Conservation (phyloP, 2,797 vertebrate species). For the Malacoraja senta region DNA sequence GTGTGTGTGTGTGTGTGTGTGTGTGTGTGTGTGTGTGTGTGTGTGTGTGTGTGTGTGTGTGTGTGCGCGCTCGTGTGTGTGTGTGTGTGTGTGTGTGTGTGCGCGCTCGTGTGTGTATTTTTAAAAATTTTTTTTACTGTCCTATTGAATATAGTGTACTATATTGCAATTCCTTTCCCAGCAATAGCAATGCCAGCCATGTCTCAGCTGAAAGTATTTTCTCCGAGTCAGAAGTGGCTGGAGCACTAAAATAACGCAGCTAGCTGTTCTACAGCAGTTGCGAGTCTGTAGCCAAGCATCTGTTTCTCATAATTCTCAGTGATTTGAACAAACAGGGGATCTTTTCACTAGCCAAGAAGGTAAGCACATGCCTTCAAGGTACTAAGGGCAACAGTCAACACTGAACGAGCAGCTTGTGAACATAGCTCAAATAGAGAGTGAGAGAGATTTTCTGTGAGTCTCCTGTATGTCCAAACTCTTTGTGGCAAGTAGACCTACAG, state of each 20-base stretch:
- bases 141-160: not conserved
- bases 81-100: too few species aligned
- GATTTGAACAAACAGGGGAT: not conserved
- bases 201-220: not conserved
- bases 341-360: not conserved
- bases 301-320: not conserved
- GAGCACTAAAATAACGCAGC: not conserved
- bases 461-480: not conserved
- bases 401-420: constrained; percentile 7
- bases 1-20: too few species aligned
- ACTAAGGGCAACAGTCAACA: not conserved
- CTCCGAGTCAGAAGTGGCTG: not conserved
- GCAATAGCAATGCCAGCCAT: not conserved
- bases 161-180: not conserved
- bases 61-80: too few species aligned
- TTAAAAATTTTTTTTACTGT: too few species aligned
- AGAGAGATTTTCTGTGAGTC: not conserved
- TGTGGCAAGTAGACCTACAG: not conserved
- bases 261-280: not conserved
- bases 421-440: not conserved
- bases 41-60: too few species aligned
- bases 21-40: too few species aligned
- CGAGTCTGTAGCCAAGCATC: not conserved
- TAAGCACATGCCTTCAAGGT: not conserved
- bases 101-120: too few species aligned